Evolutionary conservation across 64 coral and sea anemone genomes (phyloP), one percentile per base, ranked within the genome.

Genomic region (Exaiptasia diaphana): DNA sequence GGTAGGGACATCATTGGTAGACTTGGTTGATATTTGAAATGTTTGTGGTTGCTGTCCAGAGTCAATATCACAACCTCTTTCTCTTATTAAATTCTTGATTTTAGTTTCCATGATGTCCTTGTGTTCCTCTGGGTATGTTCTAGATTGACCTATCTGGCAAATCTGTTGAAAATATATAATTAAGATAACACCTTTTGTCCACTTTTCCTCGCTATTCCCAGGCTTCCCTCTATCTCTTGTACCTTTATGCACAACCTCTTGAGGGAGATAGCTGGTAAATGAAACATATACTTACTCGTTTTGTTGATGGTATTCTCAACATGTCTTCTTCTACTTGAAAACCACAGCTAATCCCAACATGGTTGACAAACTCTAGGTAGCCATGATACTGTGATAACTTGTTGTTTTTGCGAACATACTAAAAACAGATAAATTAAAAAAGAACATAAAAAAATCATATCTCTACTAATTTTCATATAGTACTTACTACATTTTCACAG

Each of bases 241-340:
- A 31, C 5, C 5, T 58, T 10, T 20, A 17, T 22, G 5, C 53
- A 57, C n/a, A 0, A n/a, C n/a, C n/a, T n/a, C n/a, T n/a, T n/a
- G n/a, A n/a, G n/a, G n/a, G n/a, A n/a, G n/a, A n/a, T n/a, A n/a
- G n/a, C n/a, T n/a, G n/a, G n/a, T n/a, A n/a, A n/a, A n/a, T n/a
- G n/a, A 63, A 24, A 24, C 3, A 37, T 40, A 27, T 30, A 26
- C 68, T 80, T 58, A 99, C 94, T 71, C 89, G 82, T 68, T 99
- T 99, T 15, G 94, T 99, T 6, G 94, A 99, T 62, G 94, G 94
- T 78, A 99, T 99, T 59, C 94, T 91, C 32, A 99, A 33, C 18
- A 82, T 76, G 57, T 99, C 94, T 50, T 99, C 94, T 68, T 92
- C 80, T 17, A 99, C 89, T 24, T 89, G 44, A 81, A 99, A 99